Evolutionary conservation across 2,113 vertebrate genomes (phyloP).

Genomic region (Pangasianodon hypophthalmus): DNA sequence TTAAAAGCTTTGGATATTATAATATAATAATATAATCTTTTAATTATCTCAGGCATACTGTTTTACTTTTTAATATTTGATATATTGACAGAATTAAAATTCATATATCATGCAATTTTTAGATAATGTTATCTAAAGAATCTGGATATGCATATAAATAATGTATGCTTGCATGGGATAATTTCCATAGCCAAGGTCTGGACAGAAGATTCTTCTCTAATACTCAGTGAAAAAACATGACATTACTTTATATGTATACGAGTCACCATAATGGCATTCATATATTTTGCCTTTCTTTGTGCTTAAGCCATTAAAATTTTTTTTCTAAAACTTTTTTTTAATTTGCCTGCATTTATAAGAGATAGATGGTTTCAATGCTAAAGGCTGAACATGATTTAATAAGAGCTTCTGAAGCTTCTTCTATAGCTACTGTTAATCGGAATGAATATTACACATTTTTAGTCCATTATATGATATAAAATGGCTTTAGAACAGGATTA

Average conservation of each 20-base stretch:
- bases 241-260: background rate
- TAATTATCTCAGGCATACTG: background rate
- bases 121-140: background rate
- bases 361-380: background rate
- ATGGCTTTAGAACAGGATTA: background rate
- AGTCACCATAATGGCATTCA: background rate
- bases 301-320: background rate
- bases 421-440: background rate
- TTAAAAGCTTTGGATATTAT: background rate
- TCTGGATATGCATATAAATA: background rate
- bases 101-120: background rate
- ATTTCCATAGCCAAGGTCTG: background rate
- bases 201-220: background rate
- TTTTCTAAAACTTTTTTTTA: background rate
- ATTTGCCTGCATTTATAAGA: background rate
- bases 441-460: background rate
- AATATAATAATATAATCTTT: background rate
- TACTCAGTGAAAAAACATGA: background rate
- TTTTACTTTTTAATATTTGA: background rate
- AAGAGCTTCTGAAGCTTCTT: background rate
- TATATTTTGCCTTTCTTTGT: background rate
- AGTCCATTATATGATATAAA: background rate
- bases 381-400: conserved; percentile 2
- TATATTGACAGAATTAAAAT: background rate
- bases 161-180: background rate